A percentile compares a stretch with the other conserved stretches of the same genome.
phyloP scores from a whole-genome alignment of 2,113 vertebrate species.

The Lonchura striata region DNA sequence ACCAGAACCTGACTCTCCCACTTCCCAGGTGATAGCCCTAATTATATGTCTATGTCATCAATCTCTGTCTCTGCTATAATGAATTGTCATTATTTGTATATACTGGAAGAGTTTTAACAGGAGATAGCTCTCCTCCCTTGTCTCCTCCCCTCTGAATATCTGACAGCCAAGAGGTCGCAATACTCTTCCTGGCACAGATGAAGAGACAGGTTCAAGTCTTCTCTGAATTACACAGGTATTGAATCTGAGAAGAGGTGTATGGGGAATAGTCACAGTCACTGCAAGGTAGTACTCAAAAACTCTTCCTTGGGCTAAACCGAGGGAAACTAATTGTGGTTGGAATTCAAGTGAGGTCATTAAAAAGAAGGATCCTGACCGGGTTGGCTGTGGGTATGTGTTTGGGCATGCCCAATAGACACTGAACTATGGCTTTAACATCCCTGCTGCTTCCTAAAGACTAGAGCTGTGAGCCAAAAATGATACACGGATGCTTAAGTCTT shows the following conservation, averaged over 20 bases:
- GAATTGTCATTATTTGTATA: conserved; percentile 63
- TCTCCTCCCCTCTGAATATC: not conserved
- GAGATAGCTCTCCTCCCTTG: not conserved
- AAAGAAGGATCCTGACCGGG: not conserved
- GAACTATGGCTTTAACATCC: not conserved
- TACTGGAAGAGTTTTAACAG: conserved; percentile 33
- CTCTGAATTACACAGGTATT: not conserved
- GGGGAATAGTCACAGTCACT: not conserved
- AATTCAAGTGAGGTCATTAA: not conserved
- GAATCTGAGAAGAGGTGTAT: not conserved
- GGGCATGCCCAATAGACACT: not conserved
- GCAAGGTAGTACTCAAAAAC: not conserved
- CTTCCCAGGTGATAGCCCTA: conserved; percentile 65
- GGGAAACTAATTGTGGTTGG: not conserved
- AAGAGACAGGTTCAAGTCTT: not conserved
- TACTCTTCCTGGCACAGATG: not conserved
- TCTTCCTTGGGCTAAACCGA: not conserved
- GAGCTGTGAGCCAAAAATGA: not conserved
- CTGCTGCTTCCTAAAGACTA: not conserved
- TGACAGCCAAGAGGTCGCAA: not conserved
- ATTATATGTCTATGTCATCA: conserved; percentile 59
- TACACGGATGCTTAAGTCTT: not conserved
- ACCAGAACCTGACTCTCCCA: conserved; percentile 59
- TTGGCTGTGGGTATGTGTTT: not conserved
- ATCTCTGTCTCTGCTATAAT: conserved; percentile 62